phyloP scores from a whole-genome alignment of 2,113 vertebrate genomes.

The Mixornis gularis region DNA sequence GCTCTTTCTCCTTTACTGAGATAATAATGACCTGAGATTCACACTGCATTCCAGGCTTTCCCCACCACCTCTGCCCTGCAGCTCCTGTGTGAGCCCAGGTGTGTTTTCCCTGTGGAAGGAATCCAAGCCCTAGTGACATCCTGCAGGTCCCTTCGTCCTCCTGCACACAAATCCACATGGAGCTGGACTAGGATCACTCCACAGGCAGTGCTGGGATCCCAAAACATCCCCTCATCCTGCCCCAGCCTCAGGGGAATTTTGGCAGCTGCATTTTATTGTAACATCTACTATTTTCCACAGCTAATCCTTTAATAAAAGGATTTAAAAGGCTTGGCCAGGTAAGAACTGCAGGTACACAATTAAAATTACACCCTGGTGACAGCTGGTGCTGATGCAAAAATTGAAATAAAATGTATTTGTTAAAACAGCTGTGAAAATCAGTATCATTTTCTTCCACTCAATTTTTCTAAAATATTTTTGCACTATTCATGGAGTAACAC shows the following conservation, averaged over 20 bases:
- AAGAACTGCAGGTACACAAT: neutral
- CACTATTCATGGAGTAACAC: neutral
- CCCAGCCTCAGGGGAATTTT: neutral
- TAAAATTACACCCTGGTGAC: neutral
- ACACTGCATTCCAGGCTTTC: neutral
- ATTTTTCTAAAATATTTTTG: neutral
- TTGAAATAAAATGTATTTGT: neutral
- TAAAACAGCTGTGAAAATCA: neutral
- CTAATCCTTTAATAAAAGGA: neutral
- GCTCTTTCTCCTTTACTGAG: neutral
- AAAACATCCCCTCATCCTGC: neutral
- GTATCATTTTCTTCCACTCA: fast-evolving
- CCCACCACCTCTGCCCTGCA: neutral
- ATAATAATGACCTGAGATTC: neutral
- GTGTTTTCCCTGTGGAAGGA: neutral
- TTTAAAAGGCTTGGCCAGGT: neutral
- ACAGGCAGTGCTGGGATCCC: neutral
- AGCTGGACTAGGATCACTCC: neutral
- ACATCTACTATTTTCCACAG: neutral
- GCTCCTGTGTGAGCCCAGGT: neutral
- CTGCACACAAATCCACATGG: neutral
- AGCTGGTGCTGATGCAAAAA: neutral
- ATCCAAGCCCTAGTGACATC: neutral
- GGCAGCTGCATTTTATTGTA: neutral
- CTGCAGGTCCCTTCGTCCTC: neutral